Percentiles rank a stretch among this genome's conserved stretches.
These are phyloP conservation scores for Megaustenia siamemsis DNA, from an alignment of 2,888 invertebrate genomes.

Conservation along the genomic window DNA sequence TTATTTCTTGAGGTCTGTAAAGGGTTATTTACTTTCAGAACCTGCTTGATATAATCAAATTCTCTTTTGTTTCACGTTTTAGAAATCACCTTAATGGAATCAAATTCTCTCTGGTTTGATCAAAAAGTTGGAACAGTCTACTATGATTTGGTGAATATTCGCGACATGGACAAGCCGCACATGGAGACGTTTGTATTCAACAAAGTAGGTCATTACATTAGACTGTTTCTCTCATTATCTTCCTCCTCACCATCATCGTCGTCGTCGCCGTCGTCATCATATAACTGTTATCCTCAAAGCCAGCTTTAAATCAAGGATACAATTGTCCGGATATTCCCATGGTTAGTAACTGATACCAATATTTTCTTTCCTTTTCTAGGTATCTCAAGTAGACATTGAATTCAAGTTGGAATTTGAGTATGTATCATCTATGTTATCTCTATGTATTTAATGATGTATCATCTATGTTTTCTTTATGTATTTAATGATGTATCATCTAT, in stretches of 20 bases:
- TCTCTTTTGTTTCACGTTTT: slow-evolving; percentile 42
- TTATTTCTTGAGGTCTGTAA: too few relatives aligned
- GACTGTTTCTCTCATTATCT: too few relatives aligned
- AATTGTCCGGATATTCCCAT: too few relatives aligned
- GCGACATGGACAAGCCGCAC: slow-evolving; percentile 65
- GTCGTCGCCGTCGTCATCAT: not conserved
- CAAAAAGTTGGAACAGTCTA: slow-evolving; percentile 75
- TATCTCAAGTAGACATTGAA: slow-evolving; percentile 70
- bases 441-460: not conserved
- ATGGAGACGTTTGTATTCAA: slow-evolving; percentile 72
- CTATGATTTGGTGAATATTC: slow-evolving; percentile 67
- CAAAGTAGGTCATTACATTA: slow-evolving; percentile 54
- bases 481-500: slow-evolving; percentile 63
- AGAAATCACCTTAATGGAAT: slow-evolving; percentile 80
- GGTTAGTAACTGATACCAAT: not conserved
- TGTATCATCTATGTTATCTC: slow-evolving; percentile 57
- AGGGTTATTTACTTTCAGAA: not conserved
- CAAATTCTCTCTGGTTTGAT: slow-evolving; percentile 76
- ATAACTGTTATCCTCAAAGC: not conserved
- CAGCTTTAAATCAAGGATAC: too few relatives aligned
- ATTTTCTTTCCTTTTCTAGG: slow-evolving; percentile 57
- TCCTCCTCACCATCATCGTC: not conserved
- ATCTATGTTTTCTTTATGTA: slow-evolving; percentile 57
- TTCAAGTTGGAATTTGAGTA: slow-evolving; percentile 68
- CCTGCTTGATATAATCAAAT: not conserved